A percentile compares a stretch with the other conserved stretches of the same genome.
Evolutionary conservation across 2,888 invertebrate species (phyloP).

Genomic region (Euplexia lucipara): DNA sequence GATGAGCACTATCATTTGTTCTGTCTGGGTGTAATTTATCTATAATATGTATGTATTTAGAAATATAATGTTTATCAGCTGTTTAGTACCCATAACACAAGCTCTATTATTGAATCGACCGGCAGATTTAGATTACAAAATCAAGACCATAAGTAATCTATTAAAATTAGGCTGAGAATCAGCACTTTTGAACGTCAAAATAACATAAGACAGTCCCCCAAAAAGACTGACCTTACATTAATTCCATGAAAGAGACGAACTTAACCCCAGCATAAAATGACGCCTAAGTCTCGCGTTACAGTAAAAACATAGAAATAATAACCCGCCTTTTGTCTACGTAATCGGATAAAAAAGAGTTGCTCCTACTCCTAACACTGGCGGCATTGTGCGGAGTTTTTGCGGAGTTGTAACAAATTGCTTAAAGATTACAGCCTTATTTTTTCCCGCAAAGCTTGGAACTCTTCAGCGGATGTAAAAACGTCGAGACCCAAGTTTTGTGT

Average conservation of each 20-base stretch:
- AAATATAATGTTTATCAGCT: too few species aligned
- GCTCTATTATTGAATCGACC: too few species aligned
- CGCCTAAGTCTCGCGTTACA: not conserved
- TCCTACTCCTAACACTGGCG: constrained; percentile 47
- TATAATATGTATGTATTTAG: too few species aligned
- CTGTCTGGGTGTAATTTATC: too few species aligned
- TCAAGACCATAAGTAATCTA: too few species aligned
- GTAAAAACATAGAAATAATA: constrained; percentile 57
- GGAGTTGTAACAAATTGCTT: constrained; percentile 70
- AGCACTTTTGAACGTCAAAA: too few species aligned
- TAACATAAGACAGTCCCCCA: too few species aligned
- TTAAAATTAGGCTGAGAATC: too few species aligned
- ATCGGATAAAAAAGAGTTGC: constrained; percentile 59
- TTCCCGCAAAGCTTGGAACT: constrained; percentile 46
- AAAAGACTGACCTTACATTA: not conserved
- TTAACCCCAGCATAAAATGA: constrained; percentile 1
- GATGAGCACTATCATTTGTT: too few species aligned
- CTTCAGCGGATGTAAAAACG: constrained; percentile 62
- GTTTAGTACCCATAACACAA: too few species aligned
- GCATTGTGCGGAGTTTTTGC: constrained; percentile 64
- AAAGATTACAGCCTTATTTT: constrained; percentile 70
- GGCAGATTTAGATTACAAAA: too few species aligned
- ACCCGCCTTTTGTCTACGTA: constrained; percentile 63
- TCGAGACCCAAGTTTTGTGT: constrained; percentile 32
- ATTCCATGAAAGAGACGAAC: not conserved